A percentile compares a stretch with the other conserved stretches of the same genome.
These are phyloP conservation scores for Osmoderma eremita DNA, from an alignment of 2,888 invertebrate genomes.

Conservation along the genomic window DNA sequence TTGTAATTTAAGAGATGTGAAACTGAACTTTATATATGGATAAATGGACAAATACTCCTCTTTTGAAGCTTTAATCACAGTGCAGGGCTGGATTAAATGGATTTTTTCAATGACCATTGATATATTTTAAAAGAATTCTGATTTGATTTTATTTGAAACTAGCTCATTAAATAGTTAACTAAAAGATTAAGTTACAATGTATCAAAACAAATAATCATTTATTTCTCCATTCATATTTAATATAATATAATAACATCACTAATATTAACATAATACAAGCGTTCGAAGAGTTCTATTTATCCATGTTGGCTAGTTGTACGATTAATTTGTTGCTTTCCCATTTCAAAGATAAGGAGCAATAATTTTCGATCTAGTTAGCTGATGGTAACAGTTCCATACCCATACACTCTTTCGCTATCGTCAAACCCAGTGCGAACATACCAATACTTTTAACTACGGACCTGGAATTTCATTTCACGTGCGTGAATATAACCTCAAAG, in stretches of 20 bases:
- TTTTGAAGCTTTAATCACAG: no score
- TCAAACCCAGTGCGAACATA: constrained; percentile 80
- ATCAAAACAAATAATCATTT: constrained; percentile 1
- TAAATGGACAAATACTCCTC: no score
- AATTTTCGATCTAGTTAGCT: constrained; percentile 8
- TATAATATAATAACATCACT: not conserved
- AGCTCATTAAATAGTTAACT: constrained; percentile 13
- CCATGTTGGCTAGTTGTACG: constrained; percentile 1
- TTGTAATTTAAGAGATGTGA: not conserved
- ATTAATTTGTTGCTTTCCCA: constrained; percentile 2
- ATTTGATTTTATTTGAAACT: not conserved
- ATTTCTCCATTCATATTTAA: constrained; percentile 2
- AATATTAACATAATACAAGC: not conserved
- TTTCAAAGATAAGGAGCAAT: not conserved
- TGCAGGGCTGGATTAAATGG: no score
- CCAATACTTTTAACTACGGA: constrained; percentile 82
- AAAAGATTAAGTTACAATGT: constrained; percentile 25
- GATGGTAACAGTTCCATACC: constrained; percentile 71
- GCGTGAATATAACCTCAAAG: constrained; percentile 27
- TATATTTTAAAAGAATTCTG: no score
- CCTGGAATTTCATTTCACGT: constrained; percentile 68
- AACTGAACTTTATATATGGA: no score
- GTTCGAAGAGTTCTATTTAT: not conserved
- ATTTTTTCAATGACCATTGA: no score
- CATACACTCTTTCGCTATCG: constrained; percentile 80